Evolutionary conservation across 2,797 vertebrate genomes (phyloP).

Genomic region (Tachyglossus aculeatus): DNA sequence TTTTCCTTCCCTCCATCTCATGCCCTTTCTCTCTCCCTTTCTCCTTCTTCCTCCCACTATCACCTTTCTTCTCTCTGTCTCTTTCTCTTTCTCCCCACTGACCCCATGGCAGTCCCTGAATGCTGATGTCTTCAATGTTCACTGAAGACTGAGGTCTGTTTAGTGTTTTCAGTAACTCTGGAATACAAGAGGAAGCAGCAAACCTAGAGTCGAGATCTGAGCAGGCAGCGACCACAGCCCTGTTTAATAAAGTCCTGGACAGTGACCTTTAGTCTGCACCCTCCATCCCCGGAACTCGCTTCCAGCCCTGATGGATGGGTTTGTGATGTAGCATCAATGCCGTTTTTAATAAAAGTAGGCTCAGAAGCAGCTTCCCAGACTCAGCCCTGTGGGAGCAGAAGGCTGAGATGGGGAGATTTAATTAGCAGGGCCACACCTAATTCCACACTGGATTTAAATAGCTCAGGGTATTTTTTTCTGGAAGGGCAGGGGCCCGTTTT

Average conservation of each 20-base stretch:
- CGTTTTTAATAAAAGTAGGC: background rate
- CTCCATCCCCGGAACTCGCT: too few species aligned
- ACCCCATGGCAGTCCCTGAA: too few species aligned
- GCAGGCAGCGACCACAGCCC: too few species aligned
- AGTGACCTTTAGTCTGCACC: background rate
- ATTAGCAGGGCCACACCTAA: background rate
- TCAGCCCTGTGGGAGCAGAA: background rate
- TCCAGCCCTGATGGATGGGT: background rate
- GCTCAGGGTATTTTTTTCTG: background rate
- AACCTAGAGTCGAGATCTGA: background rate
- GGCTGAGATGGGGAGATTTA: background rate
- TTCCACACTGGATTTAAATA: background rate
- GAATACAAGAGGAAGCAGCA: background rate
- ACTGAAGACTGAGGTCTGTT: too few species aligned
- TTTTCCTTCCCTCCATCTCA: too few species aligned
- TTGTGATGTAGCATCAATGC: background rate
- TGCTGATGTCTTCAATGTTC: too few species aligned
- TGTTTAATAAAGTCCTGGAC: background rate
- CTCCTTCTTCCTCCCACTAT: too few species aligned
- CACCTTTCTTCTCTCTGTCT: too few species aligned
- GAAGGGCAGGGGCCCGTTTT: too few species aligned
- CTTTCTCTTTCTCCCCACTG: too few species aligned
- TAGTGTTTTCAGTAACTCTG: background rate
- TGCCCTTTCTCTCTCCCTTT: too few species aligned
- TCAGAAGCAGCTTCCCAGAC: background rate